phyloP scores from a whole-genome alignment of 2,888 invertebrate species.

The Eilema caniola region DNA sequence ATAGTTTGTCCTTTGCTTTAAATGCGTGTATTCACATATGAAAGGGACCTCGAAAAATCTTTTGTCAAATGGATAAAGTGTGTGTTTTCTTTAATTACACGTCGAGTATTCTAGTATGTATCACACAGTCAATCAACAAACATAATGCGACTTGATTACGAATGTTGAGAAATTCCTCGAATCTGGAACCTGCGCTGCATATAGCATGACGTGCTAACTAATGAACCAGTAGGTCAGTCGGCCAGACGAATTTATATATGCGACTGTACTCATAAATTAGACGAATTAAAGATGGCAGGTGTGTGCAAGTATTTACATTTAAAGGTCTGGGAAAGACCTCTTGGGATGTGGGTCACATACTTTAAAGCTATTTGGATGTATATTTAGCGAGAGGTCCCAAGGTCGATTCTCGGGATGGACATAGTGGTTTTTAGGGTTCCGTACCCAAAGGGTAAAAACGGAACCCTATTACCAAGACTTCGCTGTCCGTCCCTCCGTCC shows the following conservation, averaged over 20 bases:
- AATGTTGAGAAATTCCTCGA: slow-evolving; percentile 5
- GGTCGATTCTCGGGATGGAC: too few species aligned
- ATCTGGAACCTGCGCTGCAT: background rate
- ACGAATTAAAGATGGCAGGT: slow-evolving; percentile 6
- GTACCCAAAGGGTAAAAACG: too few species aligned
- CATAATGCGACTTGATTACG: background rate
- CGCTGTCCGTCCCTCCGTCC: too few species aligned
- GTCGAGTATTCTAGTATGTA: background rate
- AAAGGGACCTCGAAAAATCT: too few species aligned
- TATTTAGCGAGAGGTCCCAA: too few species aligned
- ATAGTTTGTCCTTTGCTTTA: too few species aligned
- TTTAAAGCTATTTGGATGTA: background rate
- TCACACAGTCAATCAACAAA: background rate
- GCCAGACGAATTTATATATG: slow-evolving; percentile 33
- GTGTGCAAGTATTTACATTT: slow-evolving; percentile 6
- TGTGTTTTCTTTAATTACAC: background rate
- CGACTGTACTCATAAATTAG: slow-evolving; percentile 15
- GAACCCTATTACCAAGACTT: too few species aligned
- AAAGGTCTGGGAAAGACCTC: slow-evolving; percentile 6
- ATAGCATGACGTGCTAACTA: slow-evolving; percentile 20
- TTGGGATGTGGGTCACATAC: slow-evolving; percentile 5
- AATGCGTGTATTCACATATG: too few species aligned
- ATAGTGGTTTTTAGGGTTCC: too few species aligned
- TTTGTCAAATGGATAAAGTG: background rate
- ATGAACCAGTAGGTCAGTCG: slow-evolving; percentile 39